Conservation (phyloP, 2,888 invertebrate genomes). For the Tiliacea aurago region DNA sequence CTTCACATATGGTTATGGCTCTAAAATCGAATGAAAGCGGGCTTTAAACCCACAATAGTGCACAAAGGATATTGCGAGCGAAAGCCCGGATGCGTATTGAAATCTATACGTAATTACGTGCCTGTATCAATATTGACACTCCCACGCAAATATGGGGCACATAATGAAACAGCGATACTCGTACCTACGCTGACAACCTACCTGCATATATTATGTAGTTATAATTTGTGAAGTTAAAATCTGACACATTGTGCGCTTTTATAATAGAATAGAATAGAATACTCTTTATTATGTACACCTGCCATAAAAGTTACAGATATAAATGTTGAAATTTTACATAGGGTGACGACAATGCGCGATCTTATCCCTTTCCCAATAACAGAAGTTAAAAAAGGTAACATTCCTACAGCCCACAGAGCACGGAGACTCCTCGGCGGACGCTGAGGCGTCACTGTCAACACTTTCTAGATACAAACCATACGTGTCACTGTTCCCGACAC, state of each 20-base stretch:
- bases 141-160: constrained; percentile 13
- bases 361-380: constrained; percentile 26
- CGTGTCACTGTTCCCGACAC: too few relatives aligned
- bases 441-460: neutral
- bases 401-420: neutral
- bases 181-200: neutral
- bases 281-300: too few relatives aligned
- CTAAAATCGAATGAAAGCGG: constrained; percentile 1
- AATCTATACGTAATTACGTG: constrained; percentile 13
- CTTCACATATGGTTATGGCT: neutral
- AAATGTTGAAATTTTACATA: too few relatives aligned
- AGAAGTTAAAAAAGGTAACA: constrained; percentile 16
- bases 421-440: too few relatives aligned
- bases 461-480: neutral
- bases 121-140: constrained; percentile 6
- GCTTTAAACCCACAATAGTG: neutral
- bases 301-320: too few relatives aligned
- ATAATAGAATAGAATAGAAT: too few relatives aligned
- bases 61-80: neutral
- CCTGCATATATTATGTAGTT: neutral
- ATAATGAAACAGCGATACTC: constrained; percentile 9
- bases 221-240: neutral
- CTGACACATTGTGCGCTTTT: neutral
- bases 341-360: too few relatives aligned
- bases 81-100: constrained; percentile 12